Evolutionary conservation across 2,797 vertebrate genomes (phyloP).

Genomic region (Uromys caudimaculatus): DNA sequence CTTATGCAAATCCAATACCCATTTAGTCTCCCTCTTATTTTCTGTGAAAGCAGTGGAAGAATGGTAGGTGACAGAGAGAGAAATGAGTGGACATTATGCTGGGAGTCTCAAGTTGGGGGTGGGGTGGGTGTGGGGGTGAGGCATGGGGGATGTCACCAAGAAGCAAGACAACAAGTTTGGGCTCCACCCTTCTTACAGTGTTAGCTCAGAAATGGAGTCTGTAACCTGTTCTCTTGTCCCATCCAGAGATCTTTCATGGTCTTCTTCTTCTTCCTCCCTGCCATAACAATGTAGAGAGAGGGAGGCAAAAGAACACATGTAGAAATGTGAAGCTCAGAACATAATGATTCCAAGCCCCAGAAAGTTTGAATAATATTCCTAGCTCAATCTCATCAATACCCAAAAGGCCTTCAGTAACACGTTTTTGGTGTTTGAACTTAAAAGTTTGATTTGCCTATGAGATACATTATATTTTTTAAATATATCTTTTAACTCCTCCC

Average conservation of each 20-base stretch:
- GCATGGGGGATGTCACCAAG: too few relatives aligned
- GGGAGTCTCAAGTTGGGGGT: not conserved
- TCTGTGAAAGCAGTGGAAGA: not conserved
- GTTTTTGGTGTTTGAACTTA: not conserved
- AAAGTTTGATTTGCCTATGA: not conserved
- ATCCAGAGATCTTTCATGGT: not conserved
- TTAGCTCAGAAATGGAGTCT: not conserved
- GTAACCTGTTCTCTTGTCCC: not conserved
- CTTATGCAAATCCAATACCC: not conserved
- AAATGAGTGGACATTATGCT: too few relatives aligned
- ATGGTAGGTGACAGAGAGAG: not conserved
- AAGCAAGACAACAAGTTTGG: not conserved
- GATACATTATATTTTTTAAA: not conserved
- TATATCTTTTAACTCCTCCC: not conserved
- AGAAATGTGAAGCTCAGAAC: not conserved
- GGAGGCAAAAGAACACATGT: rapidly evolving
- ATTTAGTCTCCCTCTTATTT: not conserved
- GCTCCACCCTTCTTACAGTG: not conserved
- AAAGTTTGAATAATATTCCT: not conserved
- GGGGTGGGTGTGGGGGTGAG: too few relatives aligned
- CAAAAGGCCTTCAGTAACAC: not conserved
- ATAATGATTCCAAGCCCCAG: not conserved
- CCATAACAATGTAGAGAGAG: not conserved
- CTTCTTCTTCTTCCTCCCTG: not conserved
- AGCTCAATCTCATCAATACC: not conserved